Percentiles rank a stretch among this genome's conserved stretches.
These are phyloP conservation scores for Chloropsis hardwickii DNA, from an alignment of 2,113 vertebrate species.

Conservation along the genomic window DNA sequence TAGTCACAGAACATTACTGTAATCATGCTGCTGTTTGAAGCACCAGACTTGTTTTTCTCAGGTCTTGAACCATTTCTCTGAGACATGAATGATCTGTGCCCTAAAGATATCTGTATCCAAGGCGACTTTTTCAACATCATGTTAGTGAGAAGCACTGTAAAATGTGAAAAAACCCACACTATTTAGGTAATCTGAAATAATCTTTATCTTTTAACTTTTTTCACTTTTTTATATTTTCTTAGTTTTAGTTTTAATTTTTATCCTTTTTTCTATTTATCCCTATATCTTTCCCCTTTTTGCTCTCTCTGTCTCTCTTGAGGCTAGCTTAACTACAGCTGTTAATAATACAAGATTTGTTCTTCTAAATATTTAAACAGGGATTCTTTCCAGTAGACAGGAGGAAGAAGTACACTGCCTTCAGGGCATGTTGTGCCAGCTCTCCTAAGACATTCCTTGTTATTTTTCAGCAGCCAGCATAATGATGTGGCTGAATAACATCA, in stretches of 20 bases:
- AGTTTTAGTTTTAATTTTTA: neutral
- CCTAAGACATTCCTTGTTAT: conserved; percentile 44
- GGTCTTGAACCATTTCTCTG: neutral
- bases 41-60: neutral
- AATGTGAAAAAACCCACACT: neutral
- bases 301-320: neutral
- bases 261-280: neutral
- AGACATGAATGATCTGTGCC: neutral
- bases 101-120: neutral
- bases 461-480: conserved; percentile 46
- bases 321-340: neutral
- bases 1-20: neutral
- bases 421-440: conserved; percentile 30
- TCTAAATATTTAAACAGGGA: conserved; percentile 56
- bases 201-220: neutral
- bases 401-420: conserved; percentile 45
- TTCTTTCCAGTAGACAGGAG: conserved; percentile 56
- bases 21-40: neutral
- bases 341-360: conserved; percentile 53
- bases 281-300: neutral
- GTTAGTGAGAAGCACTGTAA: neutral
- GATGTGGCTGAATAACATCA: conserved; percentile 57
- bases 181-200: neutral
- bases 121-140: neutral
- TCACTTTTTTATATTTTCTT: neutral